Evolutionary conservation across 2,888 invertebrate species (phyloP).

Genomic region (Eristalinus aeneus): DNA sequence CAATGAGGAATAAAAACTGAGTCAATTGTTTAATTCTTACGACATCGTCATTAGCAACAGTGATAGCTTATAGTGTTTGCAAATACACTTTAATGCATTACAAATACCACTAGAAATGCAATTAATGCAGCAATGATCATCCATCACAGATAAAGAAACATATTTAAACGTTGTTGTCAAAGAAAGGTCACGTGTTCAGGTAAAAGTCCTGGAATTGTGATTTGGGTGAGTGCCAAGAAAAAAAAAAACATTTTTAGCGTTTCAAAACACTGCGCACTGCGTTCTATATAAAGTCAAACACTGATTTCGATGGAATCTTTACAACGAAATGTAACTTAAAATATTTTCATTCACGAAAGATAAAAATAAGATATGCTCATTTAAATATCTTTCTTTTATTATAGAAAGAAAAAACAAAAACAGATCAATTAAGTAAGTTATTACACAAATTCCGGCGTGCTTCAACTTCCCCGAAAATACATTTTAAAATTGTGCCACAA

Average conservation of each 20-base stretch:
- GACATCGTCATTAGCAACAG: too few species aligned
- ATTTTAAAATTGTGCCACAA: background rate
- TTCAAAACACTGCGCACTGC: background rate
- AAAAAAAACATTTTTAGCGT: background rate
- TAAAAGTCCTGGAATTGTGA: background rate
- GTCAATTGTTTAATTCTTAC: too few species aligned
- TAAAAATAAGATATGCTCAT: background rate
- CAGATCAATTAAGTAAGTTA: background rate
- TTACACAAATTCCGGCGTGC: slow-evolving; percentile 7
- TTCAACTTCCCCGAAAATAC: slow-evolving; percentile 42
- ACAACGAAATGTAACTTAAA: background rate
- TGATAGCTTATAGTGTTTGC: too few species aligned
- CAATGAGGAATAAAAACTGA: too few species aligned
- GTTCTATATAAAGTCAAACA: background rate
- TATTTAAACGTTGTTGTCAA: background rate
- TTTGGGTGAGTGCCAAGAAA: background rate
- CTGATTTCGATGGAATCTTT: background rate
- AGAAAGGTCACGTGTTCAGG: background rate
- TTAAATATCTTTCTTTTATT: background rate
- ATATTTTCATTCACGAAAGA: background rate
- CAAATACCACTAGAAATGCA: background rate
- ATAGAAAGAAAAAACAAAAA: background rate
- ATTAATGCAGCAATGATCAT: background rate
- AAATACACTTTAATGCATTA: too few species aligned
- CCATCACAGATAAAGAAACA: background rate